Percentiles rank a stretch among this genome's conserved stretches.
Evolutionary conservation across 2,113 vertebrate genomes (phyloP).

Genomic region (Catharus fuscescens): DNA sequence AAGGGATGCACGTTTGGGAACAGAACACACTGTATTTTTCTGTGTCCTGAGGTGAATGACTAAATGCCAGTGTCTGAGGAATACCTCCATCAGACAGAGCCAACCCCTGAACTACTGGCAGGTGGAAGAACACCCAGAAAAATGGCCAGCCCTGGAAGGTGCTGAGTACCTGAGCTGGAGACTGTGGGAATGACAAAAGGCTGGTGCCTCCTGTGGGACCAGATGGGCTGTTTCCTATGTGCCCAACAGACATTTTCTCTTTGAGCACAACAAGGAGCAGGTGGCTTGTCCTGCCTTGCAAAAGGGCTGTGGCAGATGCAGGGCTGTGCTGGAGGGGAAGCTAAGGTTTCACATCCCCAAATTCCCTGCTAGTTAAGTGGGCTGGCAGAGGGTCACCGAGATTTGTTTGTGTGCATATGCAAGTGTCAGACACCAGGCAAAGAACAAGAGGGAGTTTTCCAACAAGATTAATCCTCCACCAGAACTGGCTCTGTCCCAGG

Average conservation of each 20-base stretch:
- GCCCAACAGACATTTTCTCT: not conserved
- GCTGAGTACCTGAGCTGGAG: not conserved
- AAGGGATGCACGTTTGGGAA: fast-evolving
- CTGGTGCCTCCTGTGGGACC: not conserved
- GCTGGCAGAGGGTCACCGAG: not conserved
- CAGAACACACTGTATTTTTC: fast-evolving
- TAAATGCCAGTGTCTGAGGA: not conserved
- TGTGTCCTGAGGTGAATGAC: not conserved
- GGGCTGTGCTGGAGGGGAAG: conserved; percentile 27
- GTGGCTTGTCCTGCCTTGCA: conserved; percentile 24
- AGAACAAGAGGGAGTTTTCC: not conserved
- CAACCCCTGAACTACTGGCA: not conserved
- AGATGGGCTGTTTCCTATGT: not conserved
- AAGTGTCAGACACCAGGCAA: not conserved
- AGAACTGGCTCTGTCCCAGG: conserved; percentile 27
- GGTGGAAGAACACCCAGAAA: not conserved
- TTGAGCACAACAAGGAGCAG: conserved; percentile 37
- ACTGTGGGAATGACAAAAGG: not conserved
- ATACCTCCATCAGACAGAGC: not conserved
- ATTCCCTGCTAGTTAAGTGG: conserved; percentile 40
- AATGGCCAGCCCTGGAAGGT: not conserved
- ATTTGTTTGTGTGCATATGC: not conserved
- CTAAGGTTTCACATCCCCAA: conserved; percentile 42
- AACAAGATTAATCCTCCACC: conserved; percentile 23
- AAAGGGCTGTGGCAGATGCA: conserved; percentile 30